Evolutionary conservation across 2,797 vertebrate species (phyloP).

Genomic region (Rhinichthys osculus): DNA sequence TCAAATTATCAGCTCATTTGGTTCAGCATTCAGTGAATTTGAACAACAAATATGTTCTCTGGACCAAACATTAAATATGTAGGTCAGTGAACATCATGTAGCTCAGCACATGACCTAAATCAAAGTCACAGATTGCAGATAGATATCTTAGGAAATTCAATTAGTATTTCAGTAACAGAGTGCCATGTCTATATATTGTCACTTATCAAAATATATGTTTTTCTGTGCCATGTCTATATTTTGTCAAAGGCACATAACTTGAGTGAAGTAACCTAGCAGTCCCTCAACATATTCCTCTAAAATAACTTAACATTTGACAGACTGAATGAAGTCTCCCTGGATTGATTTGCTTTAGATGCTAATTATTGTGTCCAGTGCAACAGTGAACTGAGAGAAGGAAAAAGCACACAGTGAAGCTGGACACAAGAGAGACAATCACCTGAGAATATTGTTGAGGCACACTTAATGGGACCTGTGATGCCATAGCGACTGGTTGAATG

Average conservation of each 20-base stretch:
- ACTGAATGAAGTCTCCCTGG: constrained; percentile 11
- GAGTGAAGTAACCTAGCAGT: not conserved
- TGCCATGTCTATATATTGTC: not conserved
- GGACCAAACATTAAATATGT: constrained; percentile 27
- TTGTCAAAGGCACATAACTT: not conserved
- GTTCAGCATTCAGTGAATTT: not conserved
- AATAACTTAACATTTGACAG: not conserved
- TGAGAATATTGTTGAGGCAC: constrained; percentile 79
- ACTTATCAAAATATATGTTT: not conserved
- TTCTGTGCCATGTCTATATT: not conserved
- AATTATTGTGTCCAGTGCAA: constrained; percentile 37
- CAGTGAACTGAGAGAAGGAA: not conserved
- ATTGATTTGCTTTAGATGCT: not conserved
- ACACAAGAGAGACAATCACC: constrained; percentile 70
- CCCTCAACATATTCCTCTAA: constrained; percentile 25
- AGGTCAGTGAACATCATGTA: constrained; percentile 26
- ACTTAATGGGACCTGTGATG: constrained; percentile 79
- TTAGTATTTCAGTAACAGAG: not conserved
- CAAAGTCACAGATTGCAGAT: constrained; percentile 25
- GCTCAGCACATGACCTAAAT: constrained; percentile 35
- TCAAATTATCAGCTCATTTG: not conserved
- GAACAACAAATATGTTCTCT: constrained; percentile 17
- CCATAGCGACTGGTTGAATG: constrained; percentile 77
- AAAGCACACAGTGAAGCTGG: constrained; percentile 33
- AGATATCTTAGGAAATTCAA: constrained; percentile 3